Evolutionary conservation across 2,888 invertebrate species (phyloP).

Genomic region (Idaea biselata): DNA sequence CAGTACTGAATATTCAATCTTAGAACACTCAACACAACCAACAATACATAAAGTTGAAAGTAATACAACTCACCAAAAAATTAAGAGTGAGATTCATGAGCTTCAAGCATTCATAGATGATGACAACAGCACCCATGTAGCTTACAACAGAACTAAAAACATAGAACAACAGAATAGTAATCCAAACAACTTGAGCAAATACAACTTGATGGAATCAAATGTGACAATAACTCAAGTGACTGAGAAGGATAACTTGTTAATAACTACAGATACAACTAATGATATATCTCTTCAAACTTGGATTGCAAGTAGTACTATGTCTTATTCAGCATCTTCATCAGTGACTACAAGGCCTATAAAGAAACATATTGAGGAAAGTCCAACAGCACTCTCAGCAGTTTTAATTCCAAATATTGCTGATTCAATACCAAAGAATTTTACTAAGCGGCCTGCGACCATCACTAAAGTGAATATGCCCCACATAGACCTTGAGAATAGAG

Average conservation of each 20-base stretch:
- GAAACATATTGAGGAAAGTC: constrained; percentile 58
- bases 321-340: constrained; percentile 45
- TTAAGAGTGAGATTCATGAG: constrained; percentile 71
- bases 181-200: constrained; percentile 62
- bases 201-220: constrained; percentile 72
- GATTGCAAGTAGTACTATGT: constrained; percentile 63
- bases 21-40: constrained; percentile 46
- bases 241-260: constrained; percentile 67
- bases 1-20: constrained; percentile 40
- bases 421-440: constrained; percentile 48
- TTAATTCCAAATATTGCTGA: constrained; percentile 80
- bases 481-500: constrained; percentile 52
- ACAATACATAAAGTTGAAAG: constrained; percentile 46
- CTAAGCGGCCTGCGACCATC: constrained; percentile 66
- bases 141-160: constrained; percentile 71
- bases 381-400: constrained; percentile 82
- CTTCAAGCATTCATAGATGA: constrained; percentile 64
- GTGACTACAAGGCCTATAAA: constrained; percentile 54
- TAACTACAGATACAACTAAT: constrained; percentile 71
- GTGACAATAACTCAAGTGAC: constrained; percentile 67
- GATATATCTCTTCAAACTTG: constrained; percentile 68
- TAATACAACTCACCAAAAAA: constrained; percentile 63
- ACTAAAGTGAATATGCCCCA: constrained; percentile 70
- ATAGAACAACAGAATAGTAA: constrained; percentile 65
- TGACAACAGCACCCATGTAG: constrained; percentile 65